phyloP scores from a whole-genome alignment of 2,113 vertebrate species.

The Heterotilapia buettikoferi region DNA sequence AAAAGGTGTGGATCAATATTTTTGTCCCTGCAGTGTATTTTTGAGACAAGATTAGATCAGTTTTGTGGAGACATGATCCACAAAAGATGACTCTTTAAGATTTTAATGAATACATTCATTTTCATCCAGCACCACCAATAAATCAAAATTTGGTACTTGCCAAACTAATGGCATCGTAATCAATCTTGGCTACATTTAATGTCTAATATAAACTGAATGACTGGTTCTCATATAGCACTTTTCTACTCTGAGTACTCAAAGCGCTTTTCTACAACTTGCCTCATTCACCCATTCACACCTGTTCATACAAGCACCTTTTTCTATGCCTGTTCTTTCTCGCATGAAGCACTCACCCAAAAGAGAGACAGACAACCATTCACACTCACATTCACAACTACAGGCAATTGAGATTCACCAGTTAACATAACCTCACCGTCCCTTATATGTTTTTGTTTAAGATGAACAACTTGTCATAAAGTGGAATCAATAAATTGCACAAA shows the following conservation, averaged over 20 bases:
- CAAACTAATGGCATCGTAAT: rapidly evolving
- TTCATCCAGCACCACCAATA: background rate
- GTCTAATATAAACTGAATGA: background rate
- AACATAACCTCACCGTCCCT: background rate
- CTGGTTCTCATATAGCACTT: background rate
- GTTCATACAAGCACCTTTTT: background rate
- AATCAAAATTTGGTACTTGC: background rate
- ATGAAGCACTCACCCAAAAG: background rate
- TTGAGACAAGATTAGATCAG: background rate
- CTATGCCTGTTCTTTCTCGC: background rate
- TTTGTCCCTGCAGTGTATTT: background rate
- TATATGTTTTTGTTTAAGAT: background rate
- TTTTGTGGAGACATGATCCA: background rate
- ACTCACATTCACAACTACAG: background rate
- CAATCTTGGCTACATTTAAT: background rate
- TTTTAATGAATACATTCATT: background rate
- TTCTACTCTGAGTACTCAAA: background rate
- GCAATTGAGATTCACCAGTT: background rate
- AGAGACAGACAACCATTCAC: background rate
- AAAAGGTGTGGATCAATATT: background rate
- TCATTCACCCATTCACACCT: background rate
- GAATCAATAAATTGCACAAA: background rate
- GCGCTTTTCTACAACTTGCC: background rate
- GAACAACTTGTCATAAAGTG: background rate
- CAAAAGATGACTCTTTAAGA: background rate